Conservation (phyloP, 2,797 vertebrate species). For the Tolypeutes matacus region DNA sequence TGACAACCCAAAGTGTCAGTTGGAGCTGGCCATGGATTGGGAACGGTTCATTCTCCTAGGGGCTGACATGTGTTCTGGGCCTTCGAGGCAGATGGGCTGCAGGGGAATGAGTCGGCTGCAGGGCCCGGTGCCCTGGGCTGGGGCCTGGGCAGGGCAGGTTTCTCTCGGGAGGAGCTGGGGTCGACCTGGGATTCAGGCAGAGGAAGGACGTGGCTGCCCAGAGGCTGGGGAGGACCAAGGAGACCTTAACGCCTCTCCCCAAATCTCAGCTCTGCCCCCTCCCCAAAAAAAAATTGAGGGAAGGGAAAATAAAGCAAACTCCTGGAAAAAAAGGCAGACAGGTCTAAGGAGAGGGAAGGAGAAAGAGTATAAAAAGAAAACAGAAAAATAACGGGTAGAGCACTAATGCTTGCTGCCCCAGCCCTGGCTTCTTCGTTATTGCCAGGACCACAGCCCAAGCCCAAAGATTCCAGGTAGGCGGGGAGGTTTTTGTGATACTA, state of each 20-base stretch:
- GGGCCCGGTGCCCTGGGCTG: not conserved
- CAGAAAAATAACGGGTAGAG: too few species aligned
- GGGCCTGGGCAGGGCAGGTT: not conserved
- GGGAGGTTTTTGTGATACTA: conserved; percentile 56
- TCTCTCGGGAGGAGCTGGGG: not conserved
- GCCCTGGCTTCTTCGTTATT: not conserved
- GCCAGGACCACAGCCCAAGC: not conserved
- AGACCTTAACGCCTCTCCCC: not conserved
- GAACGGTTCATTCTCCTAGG: conserved; percentile 15
- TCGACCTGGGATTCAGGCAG: not conserved
- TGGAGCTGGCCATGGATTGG: conserved; percentile 22
- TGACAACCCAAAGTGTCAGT: not conserved
- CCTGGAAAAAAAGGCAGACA: not conserved
- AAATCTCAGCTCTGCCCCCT: not conserved
- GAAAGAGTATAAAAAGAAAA: not conserved
- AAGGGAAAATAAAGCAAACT: conserved; percentile 8
- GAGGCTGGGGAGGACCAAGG: not conserved
- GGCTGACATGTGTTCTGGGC: conserved; percentile 35
- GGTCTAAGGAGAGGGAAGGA: not conserved
- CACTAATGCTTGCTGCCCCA: accelerated
- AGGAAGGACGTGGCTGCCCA: not conserved
- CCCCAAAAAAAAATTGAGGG: not conserved
- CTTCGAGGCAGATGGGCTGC: not conserved
- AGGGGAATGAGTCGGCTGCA: not conserved
- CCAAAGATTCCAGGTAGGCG: conserved; percentile 48